phyloP scores from a whole-genome alignment of 2,797 vertebrate genomes.

The Danio choprae region DNA sequence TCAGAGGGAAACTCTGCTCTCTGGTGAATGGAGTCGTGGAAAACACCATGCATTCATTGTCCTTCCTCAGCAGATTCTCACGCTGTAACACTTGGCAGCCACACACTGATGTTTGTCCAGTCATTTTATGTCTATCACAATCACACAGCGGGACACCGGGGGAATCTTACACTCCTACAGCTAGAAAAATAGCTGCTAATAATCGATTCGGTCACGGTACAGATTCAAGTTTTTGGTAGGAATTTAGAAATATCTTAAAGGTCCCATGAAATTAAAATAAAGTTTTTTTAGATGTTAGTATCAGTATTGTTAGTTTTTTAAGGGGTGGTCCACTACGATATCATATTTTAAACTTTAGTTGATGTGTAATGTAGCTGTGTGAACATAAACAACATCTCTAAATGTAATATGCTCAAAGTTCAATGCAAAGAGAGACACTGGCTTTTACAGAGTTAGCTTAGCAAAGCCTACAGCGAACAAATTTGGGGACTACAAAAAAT shows the following conservation, averaged over 20 bases:
- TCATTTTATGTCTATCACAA: constrained; percentile 16
- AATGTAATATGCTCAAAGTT: no score
- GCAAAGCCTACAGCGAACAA: no score
- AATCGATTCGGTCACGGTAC: not conserved
- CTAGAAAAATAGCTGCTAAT: not conserved
- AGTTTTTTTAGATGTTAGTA: not conserved
- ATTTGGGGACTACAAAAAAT: no score
- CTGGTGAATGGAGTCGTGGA: not conserved
- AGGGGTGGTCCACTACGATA: no score
- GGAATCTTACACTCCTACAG: not conserved
- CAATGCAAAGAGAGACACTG: no score
- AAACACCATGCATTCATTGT: constrained; percentile 39
- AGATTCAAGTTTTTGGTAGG: no score
- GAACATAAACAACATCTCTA: no score
- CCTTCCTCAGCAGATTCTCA: constrained; percentile 41
- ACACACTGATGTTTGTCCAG: constrained; percentile 27
- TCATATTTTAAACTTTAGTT: no score
- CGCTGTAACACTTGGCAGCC: constrained; percentile 35
- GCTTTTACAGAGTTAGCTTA: no score
- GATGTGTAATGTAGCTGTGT: no score
- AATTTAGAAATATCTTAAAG: not conserved
- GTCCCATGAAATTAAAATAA: not conserved
- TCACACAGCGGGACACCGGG: not conserved
- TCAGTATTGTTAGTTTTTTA: no score
- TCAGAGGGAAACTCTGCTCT: constrained; percentile 10